Conservation (phyloP, 2,888 invertebrate genomes). For the Merodon equestris region DNA sequence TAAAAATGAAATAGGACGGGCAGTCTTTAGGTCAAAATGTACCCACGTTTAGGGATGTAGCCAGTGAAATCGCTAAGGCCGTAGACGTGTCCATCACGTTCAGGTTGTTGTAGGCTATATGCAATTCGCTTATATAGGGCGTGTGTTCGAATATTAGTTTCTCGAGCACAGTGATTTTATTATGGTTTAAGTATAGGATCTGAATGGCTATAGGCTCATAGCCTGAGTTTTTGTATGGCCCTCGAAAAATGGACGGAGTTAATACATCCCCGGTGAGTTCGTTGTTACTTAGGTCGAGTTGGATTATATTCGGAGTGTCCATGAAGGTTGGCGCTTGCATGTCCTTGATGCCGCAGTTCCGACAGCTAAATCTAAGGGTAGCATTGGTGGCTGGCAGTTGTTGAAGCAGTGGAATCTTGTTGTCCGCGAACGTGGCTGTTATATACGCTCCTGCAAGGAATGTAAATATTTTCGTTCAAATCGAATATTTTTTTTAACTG, state of each 20-base stretch:
- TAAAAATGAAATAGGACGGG: slow-evolving; percentile 70
- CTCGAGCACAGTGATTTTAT: slow-evolving; percentile 83
- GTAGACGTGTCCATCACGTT: slow-evolving; percentile 82
- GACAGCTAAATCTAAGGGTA: slow-evolving; percentile 75
- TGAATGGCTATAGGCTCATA: slow-evolving; percentile 82
- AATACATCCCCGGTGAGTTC: slow-evolving; percentile 80
- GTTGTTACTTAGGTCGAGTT: slow-evolving; percentile 77
- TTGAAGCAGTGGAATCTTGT: slow-evolving; percentile 74
- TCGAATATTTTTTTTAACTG: too few relatives aligned
- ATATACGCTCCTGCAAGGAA: slow-evolving; percentile 72
- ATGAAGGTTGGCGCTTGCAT: slow-evolving; percentile 76
- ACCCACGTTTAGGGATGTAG: slow-evolving; percentile 81
- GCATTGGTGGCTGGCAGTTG: slow-evolving; percentile 77
- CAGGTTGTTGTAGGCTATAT: slow-evolving; percentile 83
- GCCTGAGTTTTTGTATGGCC: slow-evolving; percentile 81
- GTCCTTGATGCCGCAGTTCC: slow-evolving; percentile 75
- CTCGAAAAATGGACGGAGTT: slow-evolving; percentile 84
- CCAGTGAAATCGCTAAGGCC: slow-evolving; percentile 81
- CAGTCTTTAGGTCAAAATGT: too few relatives aligned
- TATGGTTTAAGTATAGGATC: slow-evolving; percentile 83
- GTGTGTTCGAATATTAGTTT: slow-evolving; percentile 83
- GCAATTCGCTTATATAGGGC: slow-evolving; percentile 82
- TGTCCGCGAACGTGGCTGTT: slow-evolving; percentile 76
- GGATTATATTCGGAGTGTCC: slow-evolving; percentile 76
- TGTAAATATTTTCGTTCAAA: background rate